Percentiles rank a stretch among this genome's conserved stretches.
phyloP scores from a whole-genome alignment of 2,113 vertebrate species.

The Dipodomys ordii region DNA sequence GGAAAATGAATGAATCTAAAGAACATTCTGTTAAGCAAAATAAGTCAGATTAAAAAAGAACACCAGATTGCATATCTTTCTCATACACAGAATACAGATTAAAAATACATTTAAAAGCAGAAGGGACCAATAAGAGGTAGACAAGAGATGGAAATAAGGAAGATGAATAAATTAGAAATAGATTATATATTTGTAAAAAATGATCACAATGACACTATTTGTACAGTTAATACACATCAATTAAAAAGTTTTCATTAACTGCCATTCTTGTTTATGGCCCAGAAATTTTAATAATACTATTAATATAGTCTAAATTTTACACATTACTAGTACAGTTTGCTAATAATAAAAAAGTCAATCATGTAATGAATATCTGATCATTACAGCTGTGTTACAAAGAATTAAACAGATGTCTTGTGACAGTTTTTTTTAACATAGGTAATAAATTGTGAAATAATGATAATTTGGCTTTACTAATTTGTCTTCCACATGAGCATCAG shows the following conservation, averaged over 20 bases:
- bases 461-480: slow-evolving; percentile 45
- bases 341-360: slow-evolving; percentile 40
- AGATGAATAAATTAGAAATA: too few species aligned
- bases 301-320: neutral
- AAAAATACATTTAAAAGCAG: too few species aligned
- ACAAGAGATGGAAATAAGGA: too few species aligned
- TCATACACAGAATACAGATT: too few species aligned
- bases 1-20: too few species aligned
- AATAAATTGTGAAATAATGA: slow-evolving; percentile 63
- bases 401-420: slow-evolving; percentile 24
- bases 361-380: slow-evolving; percentile 18
- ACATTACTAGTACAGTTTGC: neutral
- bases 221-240: neutral
- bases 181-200: neutral
- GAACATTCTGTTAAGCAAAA: too few species aligned
- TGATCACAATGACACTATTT: neutral
- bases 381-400: slow-evolving; percentile 40
- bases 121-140: too few species aligned
- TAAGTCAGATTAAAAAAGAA: too few species aligned
- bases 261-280: neutral
- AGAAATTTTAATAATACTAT: neutral
- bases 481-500: slow-evolving; percentile 10
- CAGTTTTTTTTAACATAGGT: neutral
- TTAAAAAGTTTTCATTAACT: neutral
- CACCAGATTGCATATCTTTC: too few species aligned